Conservation (phyloP, 2,797 vertebrate genomes). For the Acomys russatus region DNA sequence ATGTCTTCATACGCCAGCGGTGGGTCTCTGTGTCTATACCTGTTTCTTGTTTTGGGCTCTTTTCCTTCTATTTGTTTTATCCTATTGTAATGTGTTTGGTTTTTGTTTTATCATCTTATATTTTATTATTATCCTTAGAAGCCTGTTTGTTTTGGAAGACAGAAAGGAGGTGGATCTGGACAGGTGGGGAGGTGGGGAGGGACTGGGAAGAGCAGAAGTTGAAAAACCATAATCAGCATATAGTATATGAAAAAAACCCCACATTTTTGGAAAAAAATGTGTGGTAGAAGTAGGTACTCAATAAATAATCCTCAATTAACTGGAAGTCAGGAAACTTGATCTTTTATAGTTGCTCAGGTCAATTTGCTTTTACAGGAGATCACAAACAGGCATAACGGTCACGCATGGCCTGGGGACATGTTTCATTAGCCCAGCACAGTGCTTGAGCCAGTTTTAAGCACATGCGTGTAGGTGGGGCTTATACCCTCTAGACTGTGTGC, state of each 20-base stretch:
- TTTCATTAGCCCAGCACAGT: background rate
- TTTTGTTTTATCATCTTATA: background rate
- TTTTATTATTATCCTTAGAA: background rate
- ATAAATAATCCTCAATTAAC: background rate
- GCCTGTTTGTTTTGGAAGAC: background rate
- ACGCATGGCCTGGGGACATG: background rate
- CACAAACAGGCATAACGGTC: background rate
- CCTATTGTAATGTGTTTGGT: background rate
- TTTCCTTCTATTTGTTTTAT: background rate
- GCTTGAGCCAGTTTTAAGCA: background rate
- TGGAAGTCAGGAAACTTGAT: background rate
- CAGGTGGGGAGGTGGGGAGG: background rate
- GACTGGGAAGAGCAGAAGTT: background rate
- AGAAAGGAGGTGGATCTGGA: background rate
- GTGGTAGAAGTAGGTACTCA: background rate
- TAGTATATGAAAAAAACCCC: background rate
- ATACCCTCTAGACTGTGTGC: background rate
- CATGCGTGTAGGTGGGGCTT: background rate
- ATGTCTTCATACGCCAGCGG: background rate
- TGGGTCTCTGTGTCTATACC: background rate
- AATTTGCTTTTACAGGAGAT: constrained; percentile 21
- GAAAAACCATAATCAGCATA: background rate
- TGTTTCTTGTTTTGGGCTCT: background rate
- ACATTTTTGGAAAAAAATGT: background rate
- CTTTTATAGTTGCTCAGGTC: background rate